phyloP scores from a whole-genome alignment of 2,888 invertebrate species.

The Frankliniella fusca region DNA sequence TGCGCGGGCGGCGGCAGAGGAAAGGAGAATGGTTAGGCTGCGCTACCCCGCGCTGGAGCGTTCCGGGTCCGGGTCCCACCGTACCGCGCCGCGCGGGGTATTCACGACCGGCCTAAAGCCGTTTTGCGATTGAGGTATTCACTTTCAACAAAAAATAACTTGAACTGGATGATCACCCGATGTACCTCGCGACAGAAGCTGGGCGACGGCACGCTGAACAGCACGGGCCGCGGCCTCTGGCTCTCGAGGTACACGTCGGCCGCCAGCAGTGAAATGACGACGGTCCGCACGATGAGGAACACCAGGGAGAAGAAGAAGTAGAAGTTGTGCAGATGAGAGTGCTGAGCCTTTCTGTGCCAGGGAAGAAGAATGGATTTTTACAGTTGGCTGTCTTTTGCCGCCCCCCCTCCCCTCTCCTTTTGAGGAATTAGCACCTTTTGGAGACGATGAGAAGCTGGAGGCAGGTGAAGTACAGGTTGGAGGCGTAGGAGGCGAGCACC shows the following conservation, averaged over 20 bases:
- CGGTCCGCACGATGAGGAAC: slow-evolving; percentile 58
- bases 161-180: not conserved
- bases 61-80: no score
- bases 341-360: not conserved
- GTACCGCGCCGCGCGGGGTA: no score
- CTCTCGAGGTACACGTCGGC: slow-evolving; percentile 59
- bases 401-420: not conserved
- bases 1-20: not conserved
- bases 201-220: slow-evolving; percentile 60
- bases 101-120: not conserved
- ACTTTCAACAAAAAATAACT: no score
- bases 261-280: slow-evolving; percentile 60
- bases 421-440: slow-evolving; percentile 33
- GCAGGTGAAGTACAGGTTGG: slow-evolving; percentile 43
- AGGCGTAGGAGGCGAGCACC: slow-evolving; percentile 42
- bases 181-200: slow-evolving; percentile 60
- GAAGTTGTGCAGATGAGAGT: slow-evolving; percentile 37
- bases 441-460: slow-evolving; percentile 42
- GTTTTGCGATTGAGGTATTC: not conserved
- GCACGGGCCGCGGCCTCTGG: slow-evolving; percentile 53
- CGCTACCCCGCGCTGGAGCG: not conserved
- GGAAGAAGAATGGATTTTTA: not conserved
- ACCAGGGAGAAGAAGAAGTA: slow-evolving; percentile 65
- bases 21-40: not conserved
- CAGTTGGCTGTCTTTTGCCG: not conserved